Evolutionary conservation across 2,888 invertebrate species (phyloP).

Genomic region (Diarsia rubi): DNA sequence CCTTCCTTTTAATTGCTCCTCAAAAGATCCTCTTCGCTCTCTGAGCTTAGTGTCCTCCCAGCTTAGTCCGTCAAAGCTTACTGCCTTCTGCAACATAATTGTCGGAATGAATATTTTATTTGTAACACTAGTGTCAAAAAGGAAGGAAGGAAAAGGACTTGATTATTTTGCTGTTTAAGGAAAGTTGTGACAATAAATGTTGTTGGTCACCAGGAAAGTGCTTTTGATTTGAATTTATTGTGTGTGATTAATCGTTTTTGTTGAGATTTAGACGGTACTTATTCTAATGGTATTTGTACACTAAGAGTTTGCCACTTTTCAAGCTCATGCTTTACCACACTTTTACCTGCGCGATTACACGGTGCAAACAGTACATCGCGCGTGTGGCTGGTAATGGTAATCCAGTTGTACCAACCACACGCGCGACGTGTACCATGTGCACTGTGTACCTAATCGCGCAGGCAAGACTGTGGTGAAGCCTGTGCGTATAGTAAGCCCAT

Average conservation of each 20-base stretch:
- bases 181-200: neutral
- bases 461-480: too few relatives aligned
- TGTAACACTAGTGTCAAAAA: neutral
- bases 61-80: slow-evolving; percentile 31
- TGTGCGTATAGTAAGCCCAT: too few relatives aligned
- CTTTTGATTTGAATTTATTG: neutral
- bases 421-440: too few relatives aligned
- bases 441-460: too few relatives aligned
- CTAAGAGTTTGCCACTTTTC: too few relatives aligned
- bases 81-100: slow-evolving; percentile 55
- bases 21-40: slow-evolving; percentile 14
- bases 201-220: neutral
- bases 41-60: slow-evolving; percentile 37
- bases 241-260: neutral
- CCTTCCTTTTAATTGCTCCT: slow-evolving; percentile 51
- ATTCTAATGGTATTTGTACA: too few relatives aligned
- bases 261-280: too few relatives aligned
- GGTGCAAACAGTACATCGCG: too few relatives aligned
- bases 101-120: slow-evolving; percentile 46
- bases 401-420: too few relatives aligned
- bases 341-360: too few relatives aligned
- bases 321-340: too few relatives aligned
- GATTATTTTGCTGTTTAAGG: slow-evolving; percentile 9
- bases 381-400: too few relatives aligned
- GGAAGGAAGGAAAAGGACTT: slow-evolving; percentile 12